Conservation (phyloP, 2,113 vertebrate genomes). For the Hypanus sabinus region DNA sequence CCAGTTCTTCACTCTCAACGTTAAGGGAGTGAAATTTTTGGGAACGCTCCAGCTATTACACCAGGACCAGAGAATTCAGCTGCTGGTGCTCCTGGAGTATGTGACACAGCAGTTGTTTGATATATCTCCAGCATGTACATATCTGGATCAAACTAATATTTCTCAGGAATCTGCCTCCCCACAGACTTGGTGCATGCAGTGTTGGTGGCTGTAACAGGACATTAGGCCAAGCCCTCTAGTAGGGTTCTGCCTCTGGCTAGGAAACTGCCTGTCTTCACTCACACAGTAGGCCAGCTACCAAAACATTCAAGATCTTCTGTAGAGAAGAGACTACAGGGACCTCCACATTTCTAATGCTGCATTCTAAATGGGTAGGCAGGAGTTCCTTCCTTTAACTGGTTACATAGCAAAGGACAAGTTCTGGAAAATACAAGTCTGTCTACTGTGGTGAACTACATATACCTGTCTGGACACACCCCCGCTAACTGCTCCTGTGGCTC, state of each 20-base stretch:
- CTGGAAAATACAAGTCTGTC: too few species aligned
- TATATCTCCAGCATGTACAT: background rate
- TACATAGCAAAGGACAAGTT: background rate
- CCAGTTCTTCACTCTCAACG: background rate
- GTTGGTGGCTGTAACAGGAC: background rate
- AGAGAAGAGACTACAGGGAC: background rate
- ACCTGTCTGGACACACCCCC: too few species aligned
- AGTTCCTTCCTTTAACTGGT: too few species aligned
- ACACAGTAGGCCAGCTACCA: background rate
- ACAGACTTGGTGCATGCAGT: background rate
- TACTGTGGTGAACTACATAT: too few species aligned
- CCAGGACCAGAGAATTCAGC: background rate
- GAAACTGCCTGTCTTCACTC: background rate
- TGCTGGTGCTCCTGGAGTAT: background rate
- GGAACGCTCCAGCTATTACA: background rate
- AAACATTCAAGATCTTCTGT: background rate
- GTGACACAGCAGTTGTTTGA: background rate
- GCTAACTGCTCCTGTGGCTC: too few species aligned
- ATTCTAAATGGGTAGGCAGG: too few species aligned
- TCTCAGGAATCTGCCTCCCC: background rate
- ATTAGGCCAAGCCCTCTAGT: background rate
- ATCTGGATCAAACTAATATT: background rate
- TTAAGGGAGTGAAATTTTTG: background rate
- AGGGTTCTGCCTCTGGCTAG: background rate
- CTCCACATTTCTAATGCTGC: too few species aligned